These are phyloP conservation scores for Alcedo atthis DNA, from an alignment of 2,797 vertebrate genomes.

Conservation along the genomic window DNA sequence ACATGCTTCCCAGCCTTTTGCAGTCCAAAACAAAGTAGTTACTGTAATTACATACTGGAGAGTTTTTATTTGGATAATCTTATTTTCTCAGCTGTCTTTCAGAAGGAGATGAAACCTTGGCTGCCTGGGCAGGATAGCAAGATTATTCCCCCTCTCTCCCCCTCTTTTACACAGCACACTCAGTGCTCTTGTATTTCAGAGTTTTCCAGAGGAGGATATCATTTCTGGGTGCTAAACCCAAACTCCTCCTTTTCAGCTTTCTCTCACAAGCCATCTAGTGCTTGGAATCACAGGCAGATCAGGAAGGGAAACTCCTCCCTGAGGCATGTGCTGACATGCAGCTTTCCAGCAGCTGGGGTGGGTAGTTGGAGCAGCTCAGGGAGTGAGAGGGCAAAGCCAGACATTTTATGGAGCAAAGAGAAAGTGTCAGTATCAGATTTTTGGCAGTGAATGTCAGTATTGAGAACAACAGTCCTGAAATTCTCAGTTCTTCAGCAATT, in stretches of 20 bases:
- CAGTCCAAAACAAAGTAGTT: neutral
- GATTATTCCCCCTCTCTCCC: too few relatives aligned
- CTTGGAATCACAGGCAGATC: neutral
- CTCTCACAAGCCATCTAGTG: neutral
- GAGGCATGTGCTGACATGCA: slow-evolving; percentile 41
- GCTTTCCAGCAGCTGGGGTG: slow-evolving; percentile 5
- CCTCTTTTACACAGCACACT: neutral
- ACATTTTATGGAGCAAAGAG: neutral
- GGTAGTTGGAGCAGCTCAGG: neutral
- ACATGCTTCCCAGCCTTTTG: neutral
- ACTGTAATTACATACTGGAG: neutral
- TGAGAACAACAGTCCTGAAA: neutral
- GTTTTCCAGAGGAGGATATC: neutral
- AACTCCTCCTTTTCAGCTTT: neutral
- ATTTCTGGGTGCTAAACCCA: neutral
- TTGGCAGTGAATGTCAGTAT: too few relatives aligned
- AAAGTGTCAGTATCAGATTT: neutral
- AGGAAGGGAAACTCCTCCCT: slow-evolving; percentile 53
- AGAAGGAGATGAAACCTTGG: neutral
- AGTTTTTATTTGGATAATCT: neutral
- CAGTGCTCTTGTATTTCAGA: neutral
- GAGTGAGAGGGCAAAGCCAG: neutral
- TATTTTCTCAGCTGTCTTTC: neutral
- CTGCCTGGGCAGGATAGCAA: accelerated
- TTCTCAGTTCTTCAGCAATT: neutral